Evolutionary conservation across 2,113 vertebrate species (phyloP).

Genomic region (Bagarius yarrelli): DNA sequence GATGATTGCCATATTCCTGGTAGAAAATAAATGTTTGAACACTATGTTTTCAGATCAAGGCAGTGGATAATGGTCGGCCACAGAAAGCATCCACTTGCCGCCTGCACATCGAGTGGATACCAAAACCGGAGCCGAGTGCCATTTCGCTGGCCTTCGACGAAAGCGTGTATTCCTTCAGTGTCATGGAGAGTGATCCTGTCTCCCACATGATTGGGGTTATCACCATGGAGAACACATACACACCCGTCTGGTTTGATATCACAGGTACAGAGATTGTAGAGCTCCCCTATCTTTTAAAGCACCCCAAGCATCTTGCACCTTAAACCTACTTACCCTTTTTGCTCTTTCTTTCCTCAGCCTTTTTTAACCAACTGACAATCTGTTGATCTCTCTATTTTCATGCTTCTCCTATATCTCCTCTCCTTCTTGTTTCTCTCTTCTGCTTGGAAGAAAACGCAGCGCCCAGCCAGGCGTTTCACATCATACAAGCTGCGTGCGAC

Average conservation of each 20-base stretch:
- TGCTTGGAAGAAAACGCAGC: constrained; percentile 88
- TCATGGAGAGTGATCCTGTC: constrained; percentile 97
- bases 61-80: constrained; percentile 94
- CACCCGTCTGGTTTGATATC: constrained; percentile 94
- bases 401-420: constrained; percentile 52
- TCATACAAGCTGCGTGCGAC: constrained; percentile 98
- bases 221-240: constrained; percentile 80
- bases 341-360: constrained; percentile 47
- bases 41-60: constrained; percentile 82
- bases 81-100: constrained; percentile 91
- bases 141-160: constrained; percentile 87
- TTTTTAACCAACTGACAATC: constrained; percentile 62
- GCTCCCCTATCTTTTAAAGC: not conserved
- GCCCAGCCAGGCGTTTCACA: constrained; percentile 95
- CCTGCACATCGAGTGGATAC: constrained; percentile 95
- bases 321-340: constrained; percentile 39
- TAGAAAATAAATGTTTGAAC: not conserved
- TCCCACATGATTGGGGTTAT: constrained; percentile 96
- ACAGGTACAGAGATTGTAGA: constrained; percentile 72
- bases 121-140: constrained; percentile 76
- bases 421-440: constrained; percentile 53
- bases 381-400: constrained; percentile 50
- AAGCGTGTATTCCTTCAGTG: constrained; percentile 84
- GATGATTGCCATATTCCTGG: not conserved
- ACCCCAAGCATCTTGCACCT: not conserved